phyloP scores from a whole-genome alignment of 2,888 invertebrate genomes.

The Linnaemya tessellans region DNA sequence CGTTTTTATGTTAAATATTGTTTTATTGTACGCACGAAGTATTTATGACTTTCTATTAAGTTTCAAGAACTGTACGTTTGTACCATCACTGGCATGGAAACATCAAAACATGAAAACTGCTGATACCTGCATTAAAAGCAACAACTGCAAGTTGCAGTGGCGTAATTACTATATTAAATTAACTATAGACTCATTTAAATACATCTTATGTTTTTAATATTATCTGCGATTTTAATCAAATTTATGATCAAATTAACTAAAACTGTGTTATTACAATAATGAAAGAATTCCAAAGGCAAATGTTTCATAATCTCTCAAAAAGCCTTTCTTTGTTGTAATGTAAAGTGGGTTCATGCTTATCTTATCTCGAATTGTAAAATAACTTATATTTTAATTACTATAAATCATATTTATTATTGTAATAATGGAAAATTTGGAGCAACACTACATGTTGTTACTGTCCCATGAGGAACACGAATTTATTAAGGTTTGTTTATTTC shows the following conservation, averaged over 20 bases:
- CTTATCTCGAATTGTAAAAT: slow-evolving; percentile 42
- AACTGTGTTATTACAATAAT: background rate
- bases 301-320: background rate
- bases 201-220: slow-evolving; percentile 8
- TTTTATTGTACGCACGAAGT: too few relatives aligned
- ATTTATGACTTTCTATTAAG: too few relatives aligned
- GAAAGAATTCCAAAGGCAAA: background rate
- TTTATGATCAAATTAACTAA: slow-evolving; percentile 16
- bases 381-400: slow-evolving; percentile 29
- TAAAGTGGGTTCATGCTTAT: slow-evolving; percentile 37
- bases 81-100: slow-evolving; percentile 24
- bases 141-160: slow-evolving; percentile 24
- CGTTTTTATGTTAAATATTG: too few relatives aligned
- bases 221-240: slow-evolving; percentile 21
- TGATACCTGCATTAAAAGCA: slow-evolving; percentile 48
- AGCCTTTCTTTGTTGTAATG: slow-evolving; percentile 29
- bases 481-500: slow-evolving; percentile 73
- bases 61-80: too few relatives aligned
- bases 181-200: background rate
- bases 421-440: slow-evolving; percentile 63
- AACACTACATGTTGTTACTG: slow-evolving; percentile 74
- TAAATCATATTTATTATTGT: background rate
- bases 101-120: slow-evolving; percentile 20
- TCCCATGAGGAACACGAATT: slow-evolving; percentile 73
- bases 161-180: background rate